Percentiles rank a stretch among this genome's conserved stretches.
Conservation (phyloP, 2,888 invertebrate species). For the Macrosiphum euphorbiae region DNA sequence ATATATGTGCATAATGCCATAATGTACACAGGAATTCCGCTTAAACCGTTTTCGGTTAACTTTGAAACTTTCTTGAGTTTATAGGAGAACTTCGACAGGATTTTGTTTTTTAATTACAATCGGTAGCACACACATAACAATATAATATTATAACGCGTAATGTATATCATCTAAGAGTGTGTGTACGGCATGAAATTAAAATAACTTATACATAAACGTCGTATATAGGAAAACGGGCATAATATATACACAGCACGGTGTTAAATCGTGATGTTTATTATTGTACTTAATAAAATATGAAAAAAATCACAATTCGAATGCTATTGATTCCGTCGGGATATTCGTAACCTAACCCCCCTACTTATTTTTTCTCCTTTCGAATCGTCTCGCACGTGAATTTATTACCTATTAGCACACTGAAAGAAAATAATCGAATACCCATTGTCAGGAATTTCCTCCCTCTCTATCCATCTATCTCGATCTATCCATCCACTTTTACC, state of each 20-base stretch:
- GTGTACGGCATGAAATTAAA: neutral
- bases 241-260: too few species aligned
- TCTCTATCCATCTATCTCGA: neutral
- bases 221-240: neutral
- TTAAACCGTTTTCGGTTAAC: neutral
- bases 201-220: neutral
- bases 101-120: constrained; percentile 1
- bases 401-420: neutral
- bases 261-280: neutral
- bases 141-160: neutral
- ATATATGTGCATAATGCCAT: neutral
- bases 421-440: neutral
- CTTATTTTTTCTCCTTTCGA: neutral
- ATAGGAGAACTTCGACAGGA: neutral
- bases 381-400: neutral
- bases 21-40: neutral
- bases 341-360: neutral
- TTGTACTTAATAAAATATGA: neutral
- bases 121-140: neutral
- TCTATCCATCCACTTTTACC: neutral
- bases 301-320: neutral
- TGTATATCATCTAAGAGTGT: neutral
- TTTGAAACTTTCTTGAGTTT: neutral
- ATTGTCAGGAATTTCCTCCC: neutral
- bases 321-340: neutral